Percentiles rank a stretch among this genome's conserved stretches.
Conservation (phyloP, 2,888 invertebrate species). For the Tyria jacobaeae region DNA sequence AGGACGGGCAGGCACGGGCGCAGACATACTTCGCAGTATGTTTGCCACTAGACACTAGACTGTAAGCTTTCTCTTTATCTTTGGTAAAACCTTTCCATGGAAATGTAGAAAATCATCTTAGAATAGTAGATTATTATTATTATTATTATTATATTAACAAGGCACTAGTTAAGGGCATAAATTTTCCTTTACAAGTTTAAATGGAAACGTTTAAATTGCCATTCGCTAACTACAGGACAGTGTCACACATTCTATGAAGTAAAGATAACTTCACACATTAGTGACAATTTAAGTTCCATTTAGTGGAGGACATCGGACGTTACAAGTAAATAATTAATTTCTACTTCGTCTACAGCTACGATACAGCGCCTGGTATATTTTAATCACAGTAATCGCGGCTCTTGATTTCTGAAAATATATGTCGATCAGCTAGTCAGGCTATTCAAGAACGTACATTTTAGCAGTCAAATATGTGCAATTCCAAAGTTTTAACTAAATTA, state of each 20-base stretch:
- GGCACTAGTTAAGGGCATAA: constrained; percentile 49
- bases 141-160: too few species aligned
- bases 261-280: too few species aligned
- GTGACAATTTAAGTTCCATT: too few species aligned
- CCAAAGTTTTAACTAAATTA: constrained; percentile 1
- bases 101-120: constrained; percentile 18
- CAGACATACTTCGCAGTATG: constrained; percentile 1
- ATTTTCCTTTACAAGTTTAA: constrained; percentile 23
- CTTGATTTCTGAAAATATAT: background rate
- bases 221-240: too few species aligned
- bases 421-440: background rate
- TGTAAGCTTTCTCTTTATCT: constrained; percentile 30
- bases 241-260: too few species aligned
- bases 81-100: constrained; percentile 45
- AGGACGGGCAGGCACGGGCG: constrained; percentile 10
- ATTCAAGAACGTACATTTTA: background rate
- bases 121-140: constrained; percentile 29
- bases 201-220: constrained; percentile 9
- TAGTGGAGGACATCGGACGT: background rate
- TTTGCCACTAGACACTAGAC: constrained; percentile 1
- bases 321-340: constrained; percentile 19
- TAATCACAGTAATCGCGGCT: background rate
- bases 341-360: constrained; percentile 6
- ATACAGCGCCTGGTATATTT: constrained; percentile 7
- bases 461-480: background rate